Base-by-base conservation (phyloP, 2,113 vertebrate genomes). In the Opisthocomus hoazin region DNA sequence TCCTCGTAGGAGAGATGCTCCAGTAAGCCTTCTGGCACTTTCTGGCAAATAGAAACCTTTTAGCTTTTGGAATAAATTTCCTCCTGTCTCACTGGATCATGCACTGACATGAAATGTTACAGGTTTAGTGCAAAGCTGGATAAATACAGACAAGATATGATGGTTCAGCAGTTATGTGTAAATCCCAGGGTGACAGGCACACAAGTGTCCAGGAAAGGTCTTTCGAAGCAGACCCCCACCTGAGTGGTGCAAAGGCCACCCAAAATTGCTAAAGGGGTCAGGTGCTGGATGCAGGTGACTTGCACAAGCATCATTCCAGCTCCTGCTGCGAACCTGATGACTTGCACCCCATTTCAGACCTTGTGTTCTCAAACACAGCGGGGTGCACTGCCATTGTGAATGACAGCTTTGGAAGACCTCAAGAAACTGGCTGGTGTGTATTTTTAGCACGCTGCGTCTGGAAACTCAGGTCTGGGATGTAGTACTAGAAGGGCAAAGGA, bases 391-490 rank as follows among this genome's bases (percentile, higher is more conserved):
- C 23, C 45, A 39, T 34, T 6, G 1, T 2, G 1, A 84, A 34
- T 29, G 53, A 46, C 81, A 87, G 37, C 51, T 71, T 51, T 2
- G n/a, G 64, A 64, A 91, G 10, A 66, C 73, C 76, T 92, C 0
- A 0, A 57, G 37, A 77, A 65, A 41, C 18, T 9, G 0, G 0
- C 1, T 84, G 74, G 24, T 18, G 39, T 24, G 22, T 45, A 10
- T 77, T 95, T 90, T 74, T 43, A 94, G 34, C 32, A 26, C 2
- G 2, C 7, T 79, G 17, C 1, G 3, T 48, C n/a, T 81, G 37
- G 61, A 73, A 56, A 68, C 21, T 61, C 45, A 36, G 36, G 17
- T 66, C 20, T 77, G 56, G 45, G 39, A 34, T 84, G 85, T 51
- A 6, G 43, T 50, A 6, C 22, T 63, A 22, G 26, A 78, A 81